Conservation (phyloP, 2,888 invertebrate species). For the Sminthurides aquaticus region DNA sequence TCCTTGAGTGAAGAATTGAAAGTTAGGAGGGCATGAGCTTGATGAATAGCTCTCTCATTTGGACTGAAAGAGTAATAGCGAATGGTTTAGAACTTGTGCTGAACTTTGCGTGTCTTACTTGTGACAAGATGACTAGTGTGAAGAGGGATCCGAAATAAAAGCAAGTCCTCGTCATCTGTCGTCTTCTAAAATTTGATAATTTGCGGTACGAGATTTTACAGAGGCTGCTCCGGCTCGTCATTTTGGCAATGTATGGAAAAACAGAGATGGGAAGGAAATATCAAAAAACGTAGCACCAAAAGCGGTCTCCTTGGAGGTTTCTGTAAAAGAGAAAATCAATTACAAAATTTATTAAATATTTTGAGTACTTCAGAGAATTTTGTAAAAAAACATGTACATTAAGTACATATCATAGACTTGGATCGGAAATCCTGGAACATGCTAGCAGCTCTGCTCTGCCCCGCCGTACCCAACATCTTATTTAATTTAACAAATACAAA, state of each 20-base stretch:
- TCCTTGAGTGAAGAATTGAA: too few species aligned
- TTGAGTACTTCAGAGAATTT: not conserved
- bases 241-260: conserved; percentile 18
- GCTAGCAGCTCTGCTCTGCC: too few species aligned
- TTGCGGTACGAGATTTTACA: conserved; percentile 13
- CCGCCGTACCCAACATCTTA: too few species aligned
- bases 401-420: not conserved
- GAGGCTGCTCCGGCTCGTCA: conserved; percentile 17
- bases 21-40: too few species aligned
- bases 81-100: too few species aligned
- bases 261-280: conserved; percentile 17
- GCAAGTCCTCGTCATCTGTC: conserved; percentile 7
- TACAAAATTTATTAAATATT: not conserved
- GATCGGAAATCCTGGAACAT: not conserved
- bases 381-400: not conserved
- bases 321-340: not conserved
- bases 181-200: conserved; percentile 15
- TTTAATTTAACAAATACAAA: too few species aligned
- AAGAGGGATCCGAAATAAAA: conserved; percentile 10
- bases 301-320: not conserved
- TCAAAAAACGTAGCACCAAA: conserved; percentile 6
- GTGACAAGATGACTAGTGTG: conserved; percentile 41
- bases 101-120: too few species aligned
- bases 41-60: too few species aligned
- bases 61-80: too few species aligned